phyloP scores from a whole-genome alignment of 2,888 invertebrate genomes.

The Chloroclysta siterata region DNA sequence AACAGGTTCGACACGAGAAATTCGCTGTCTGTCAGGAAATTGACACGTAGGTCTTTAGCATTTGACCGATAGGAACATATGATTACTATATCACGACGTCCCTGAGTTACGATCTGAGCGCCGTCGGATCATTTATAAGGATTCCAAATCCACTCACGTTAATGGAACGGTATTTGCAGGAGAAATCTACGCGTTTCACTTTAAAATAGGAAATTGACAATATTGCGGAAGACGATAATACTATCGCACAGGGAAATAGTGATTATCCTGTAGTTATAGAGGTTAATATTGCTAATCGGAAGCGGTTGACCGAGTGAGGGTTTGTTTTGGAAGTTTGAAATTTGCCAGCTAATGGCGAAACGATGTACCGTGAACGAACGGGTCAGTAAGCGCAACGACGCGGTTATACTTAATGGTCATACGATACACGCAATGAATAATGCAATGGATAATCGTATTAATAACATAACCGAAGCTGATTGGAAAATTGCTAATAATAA shows the following conservation, averaged over 20 bases:
- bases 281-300: conserved; percentile 11
- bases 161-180: conserved; percentile 38
- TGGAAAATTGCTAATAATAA: conserved; percentile 28
- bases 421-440: conserved; percentile 42
- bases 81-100: conserved; percentile 45
- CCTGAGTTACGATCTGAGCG: conserved; percentile 34
- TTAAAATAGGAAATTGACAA: conserved; percentile 26
- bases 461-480: conserved; percentile 27
- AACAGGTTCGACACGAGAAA: conserved; percentile 75
- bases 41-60: conserved; percentile 57
- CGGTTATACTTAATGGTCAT: conserved; percentile 27
- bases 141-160: conserved; percentile 39
- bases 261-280: neutral
- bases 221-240: conserved; percentile 18
- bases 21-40: conserved; percentile 67
- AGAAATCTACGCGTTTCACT: conserved; percentile 37
- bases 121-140: conserved; percentile 40
- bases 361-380: conserved; percentile 45
- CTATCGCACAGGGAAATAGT: neutral
- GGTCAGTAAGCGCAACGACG: conserved; percentile 38
- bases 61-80: conserved; percentile 60
- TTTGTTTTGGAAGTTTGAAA: conserved; percentile 43
- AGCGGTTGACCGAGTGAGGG: conserved; percentile 14
- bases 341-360: conserved; percentile 46
- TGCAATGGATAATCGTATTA: conserved; percentile 35